Evolutionary conservation across 2,888 invertebrate species (phyloP).

Genomic region (Phengaris alcon): DNA sequence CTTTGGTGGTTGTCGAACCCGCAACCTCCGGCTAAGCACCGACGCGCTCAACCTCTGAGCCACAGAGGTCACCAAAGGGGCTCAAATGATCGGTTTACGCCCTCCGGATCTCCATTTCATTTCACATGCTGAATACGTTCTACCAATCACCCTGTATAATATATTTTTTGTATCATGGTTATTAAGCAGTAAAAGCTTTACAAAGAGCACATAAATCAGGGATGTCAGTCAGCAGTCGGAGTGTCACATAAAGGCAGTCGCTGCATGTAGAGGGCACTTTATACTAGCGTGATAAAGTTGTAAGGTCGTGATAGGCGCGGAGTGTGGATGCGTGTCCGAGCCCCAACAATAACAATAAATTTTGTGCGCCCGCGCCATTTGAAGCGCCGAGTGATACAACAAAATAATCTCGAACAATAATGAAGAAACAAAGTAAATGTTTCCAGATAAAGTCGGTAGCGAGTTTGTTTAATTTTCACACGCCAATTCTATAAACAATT

Average conservation of each 20-base stretch:
- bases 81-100: no score
- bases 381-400: constrained; percentile 57
- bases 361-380: constrained; percentile 60
- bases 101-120: no score
- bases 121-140: no score
- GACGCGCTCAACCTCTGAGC: no score
- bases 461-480: not conserved
- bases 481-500: not conserved
- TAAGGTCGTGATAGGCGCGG: constrained; percentile 73
- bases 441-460: constrained; percentile 6
- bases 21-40: no score
- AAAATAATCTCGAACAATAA: constrained; percentile 22
- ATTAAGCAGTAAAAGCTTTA: constrained; percentile 24
- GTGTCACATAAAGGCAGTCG: constrained; percentile 42
- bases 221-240: constrained; percentile 40
- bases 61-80: no score
- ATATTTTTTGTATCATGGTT: constrained; percentile 11
- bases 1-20: no score
- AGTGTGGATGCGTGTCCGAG: constrained; percentile 78
- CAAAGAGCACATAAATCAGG: constrained; percentile 34
- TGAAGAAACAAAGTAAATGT: constrained; percentile 17
- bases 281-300: constrained; percentile 67
- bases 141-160: no score
- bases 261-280: constrained; percentile 40
- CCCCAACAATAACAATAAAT: constrained; percentile 78